Base-by-base conservation (phyloP, 2,797 vertebrate genomes). In the Macrochelys suwanniensis region DNA sequence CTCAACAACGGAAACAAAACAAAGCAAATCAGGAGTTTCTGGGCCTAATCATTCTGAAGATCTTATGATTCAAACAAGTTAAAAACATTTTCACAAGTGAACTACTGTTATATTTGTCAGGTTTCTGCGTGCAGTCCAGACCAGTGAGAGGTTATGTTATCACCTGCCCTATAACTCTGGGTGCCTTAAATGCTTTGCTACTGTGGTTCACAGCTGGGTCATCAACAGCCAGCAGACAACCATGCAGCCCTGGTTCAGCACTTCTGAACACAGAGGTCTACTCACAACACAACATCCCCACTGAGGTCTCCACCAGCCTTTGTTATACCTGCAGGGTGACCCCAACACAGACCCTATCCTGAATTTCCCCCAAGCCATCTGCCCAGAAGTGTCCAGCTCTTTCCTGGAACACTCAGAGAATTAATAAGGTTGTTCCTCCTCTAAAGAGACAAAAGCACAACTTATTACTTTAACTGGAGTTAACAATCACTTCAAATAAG, bases 401-500 rank as follows among this genome's bases (percentile, higher is more conserved):
- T 65, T 65, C 7, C 31, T 65, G 59, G 59, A 33, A 65, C 59
- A 65, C 31, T 16, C 28, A 33, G 31, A 65, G 13, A 65, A 33
- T 65, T 33, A 65, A 33, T 65, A 65, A 65, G 59, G 7, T 33
- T 17, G 3, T 65, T 17, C 31, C 31, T 65, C 31, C 31, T 65
- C 31, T n/a, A 65, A 65, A 65, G 13, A 65, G 31, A n/a, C 59
- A 65, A 65, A 65, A 65, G 31, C 31, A 17, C 33, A 65, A n/a
- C 4, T 33, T 33, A n/a, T 17, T 65, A 65, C 57, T 59, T 59
- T 59, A 65, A 65, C 59, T 59, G 59, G 15, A 65, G 15, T 17
- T 95, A 4, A 95, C 94, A 56, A 96, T 94, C 59, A 97, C 92
- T 21, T 95, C 91, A 49, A 97, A 92, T 65, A 65, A 65, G 12